Conservation (phyloP, 1,140 invertebrate genomes). For the Psix sp. region DNA sequence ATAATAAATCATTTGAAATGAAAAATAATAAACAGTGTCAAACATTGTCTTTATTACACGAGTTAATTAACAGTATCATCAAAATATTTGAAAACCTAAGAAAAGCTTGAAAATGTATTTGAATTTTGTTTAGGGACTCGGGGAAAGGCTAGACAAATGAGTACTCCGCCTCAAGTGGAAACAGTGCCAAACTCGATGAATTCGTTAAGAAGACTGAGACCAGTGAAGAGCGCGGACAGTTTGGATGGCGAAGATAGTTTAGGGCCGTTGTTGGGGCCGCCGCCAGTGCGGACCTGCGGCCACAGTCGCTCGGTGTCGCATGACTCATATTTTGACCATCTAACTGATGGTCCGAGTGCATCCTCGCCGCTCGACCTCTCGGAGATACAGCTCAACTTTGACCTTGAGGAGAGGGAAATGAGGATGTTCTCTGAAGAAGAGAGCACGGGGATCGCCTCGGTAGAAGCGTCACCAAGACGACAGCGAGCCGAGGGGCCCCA, state of each 20-base stretch:
- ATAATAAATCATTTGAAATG: too few relatives aligned
- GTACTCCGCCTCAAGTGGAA: slow-evolving; percentile 72
- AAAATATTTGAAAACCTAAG: too few relatives aligned
- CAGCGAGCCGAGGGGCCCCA: slow-evolving; percentile 71
- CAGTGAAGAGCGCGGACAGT: slow-evolving; percentile 85
- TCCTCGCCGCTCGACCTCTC: slow-evolving; percentile 84
- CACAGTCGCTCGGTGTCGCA: slow-evolving; percentile 88
- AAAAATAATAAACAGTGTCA: too few relatives aligned
- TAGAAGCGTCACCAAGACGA: slow-evolving; percentile 78
- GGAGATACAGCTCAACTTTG: slow-evolving; percentile 88
- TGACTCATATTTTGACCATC: slow-evolving; percentile 93
- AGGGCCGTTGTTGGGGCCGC: slow-evolving; percentile 73
- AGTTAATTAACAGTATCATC: too few relatives aligned
- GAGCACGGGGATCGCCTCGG: slow-evolving; percentile 79
- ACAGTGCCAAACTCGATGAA: slow-evolving; percentile 71
- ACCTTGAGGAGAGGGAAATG: slow-evolving; percentile 89
- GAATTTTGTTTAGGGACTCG: slow-evolving; percentile 69
- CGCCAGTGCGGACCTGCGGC: slow-evolving; percentile 75
- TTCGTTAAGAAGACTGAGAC: slow-evolving; percentile 78
- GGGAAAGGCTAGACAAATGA: slow-evolving; percentile 81
- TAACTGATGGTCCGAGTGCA: slow-evolving; percentile 77
- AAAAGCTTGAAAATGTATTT: too few relatives aligned
- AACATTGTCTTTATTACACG: too few relatives aligned
- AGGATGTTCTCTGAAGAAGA: slow-evolving; percentile 92
- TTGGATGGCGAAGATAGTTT: slow-evolving; percentile 77